A percentile compares a stretch with the other conserved stretches of the same genome.
Evolutionary conservation across 2,113 vertebrate species (phyloP).

Genomic region (Alethe diademata): DNA sequence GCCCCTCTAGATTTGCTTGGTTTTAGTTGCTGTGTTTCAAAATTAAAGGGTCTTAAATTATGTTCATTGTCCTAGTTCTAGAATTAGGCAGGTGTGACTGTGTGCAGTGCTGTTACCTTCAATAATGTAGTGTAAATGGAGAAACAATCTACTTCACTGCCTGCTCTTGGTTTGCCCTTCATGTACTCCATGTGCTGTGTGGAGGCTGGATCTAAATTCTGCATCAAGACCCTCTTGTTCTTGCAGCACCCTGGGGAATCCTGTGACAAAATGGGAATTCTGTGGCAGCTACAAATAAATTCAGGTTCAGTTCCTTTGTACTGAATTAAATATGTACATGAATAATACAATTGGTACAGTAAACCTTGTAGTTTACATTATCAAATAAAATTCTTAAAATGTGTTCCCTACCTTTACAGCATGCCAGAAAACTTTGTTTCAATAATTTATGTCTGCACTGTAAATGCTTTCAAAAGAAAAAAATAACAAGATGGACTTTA

Average conservation of each 20-base stretch:
- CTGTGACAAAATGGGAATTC: constrained; percentile 20
- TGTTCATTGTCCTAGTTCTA: neutral
- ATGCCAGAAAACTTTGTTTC: neutral
- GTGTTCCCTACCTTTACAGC: neutral
- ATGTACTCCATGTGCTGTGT: fast-evolving
- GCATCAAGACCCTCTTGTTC: constrained; percentile 32
- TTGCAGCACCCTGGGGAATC: neutral
- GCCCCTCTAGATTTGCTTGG: neutral
- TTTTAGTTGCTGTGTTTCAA: neutral
- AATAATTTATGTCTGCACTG: neutral
- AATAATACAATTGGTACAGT: constrained; percentile 38
- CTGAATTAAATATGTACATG: constrained; percentile 54
- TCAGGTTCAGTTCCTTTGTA: constrained; percentile 39
- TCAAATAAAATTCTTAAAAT: neutral
- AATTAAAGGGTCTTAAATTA: neutral
- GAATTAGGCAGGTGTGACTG: neutral
- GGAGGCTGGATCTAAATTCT: constrained; percentile 20
- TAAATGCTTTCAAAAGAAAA: neutral
- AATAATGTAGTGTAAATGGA: neutral
- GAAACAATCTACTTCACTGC: neutral
- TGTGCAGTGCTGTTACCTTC: neutral
- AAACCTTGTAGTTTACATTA: constrained; percentile 9
- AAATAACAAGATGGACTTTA: neutral
- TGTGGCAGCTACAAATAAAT: constrained; percentile 31
- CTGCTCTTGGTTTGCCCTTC: neutral